These are phyloP conservation scores for Polymixis flavicincta DNA, from an alignment of 2,888 invertebrate genomes.

Conservation along the genomic window DNA sequence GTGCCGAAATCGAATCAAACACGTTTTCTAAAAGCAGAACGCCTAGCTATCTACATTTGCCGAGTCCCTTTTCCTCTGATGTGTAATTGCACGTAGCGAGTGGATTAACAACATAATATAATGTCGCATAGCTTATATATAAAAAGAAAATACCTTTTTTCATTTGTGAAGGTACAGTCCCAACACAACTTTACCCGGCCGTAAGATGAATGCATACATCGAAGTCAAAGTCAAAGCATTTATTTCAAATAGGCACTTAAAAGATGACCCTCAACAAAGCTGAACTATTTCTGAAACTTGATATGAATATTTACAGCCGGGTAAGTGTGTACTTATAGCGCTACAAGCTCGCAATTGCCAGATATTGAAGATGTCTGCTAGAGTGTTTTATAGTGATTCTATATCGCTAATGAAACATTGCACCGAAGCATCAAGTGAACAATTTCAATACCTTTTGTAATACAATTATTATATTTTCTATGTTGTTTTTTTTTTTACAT, in stretches of 20 bases:
- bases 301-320: not conserved
- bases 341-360: conserved; percentile 6
- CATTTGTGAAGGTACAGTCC: not conserved
- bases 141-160: not conserved
- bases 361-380: not conserved
- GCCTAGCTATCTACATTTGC: not conserved
- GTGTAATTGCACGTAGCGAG: no score
- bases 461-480: not conserved
- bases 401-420: not conserved
- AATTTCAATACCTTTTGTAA: not conserved
- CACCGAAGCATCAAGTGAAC: not conserved
- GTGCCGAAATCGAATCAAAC: not conserved
- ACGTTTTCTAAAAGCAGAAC: not conserved
- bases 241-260: no score
- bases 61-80: not conserved
- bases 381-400: not conserved
- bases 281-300: not conserved
- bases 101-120: not conserved
- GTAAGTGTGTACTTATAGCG: not conserved
- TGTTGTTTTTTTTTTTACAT: not conserved
- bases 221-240: no score
- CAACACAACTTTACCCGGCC: not conserved
- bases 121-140: conserved; percentile 25
- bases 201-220: not conserved
- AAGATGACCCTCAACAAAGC: no score